phyloP scores from a whole-genome alignment of 2,888 invertebrate species.

The Oeneis ivallda region DNA sequence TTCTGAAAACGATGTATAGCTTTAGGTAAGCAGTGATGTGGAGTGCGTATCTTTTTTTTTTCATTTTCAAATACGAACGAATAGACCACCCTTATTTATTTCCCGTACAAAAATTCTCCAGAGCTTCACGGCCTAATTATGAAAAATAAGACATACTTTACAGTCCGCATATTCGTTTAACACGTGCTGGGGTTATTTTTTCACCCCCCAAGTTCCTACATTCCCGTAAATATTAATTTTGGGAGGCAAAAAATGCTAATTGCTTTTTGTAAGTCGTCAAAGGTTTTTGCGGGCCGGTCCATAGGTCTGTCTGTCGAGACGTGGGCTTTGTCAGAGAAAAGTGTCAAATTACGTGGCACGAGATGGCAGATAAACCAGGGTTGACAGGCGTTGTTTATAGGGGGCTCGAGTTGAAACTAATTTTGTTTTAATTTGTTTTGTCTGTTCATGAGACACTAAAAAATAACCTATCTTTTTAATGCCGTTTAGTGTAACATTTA shows the following conservation, averaged over 20 bases:
- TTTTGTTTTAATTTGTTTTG: conserved; percentile 26
- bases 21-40: no score
- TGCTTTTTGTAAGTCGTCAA: conserved; percentile 70
- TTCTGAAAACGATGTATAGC: no score
- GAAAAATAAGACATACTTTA: conserved; percentile 78
- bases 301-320: conserved; percentile 66
- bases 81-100: conserved; percentile 63
- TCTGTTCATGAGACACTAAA: conserved; percentile 8
- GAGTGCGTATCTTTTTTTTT: neutral
- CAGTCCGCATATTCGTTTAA: conserved; percentile 68
- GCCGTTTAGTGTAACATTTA: neutral
- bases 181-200: conserved; percentile 72
- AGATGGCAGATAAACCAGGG: conserved; percentile 75
- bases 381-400: conserved; percentile 44
- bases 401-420: conserved; percentile 11
- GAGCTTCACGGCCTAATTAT: conserved; percentile 77
- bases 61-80: neutral
- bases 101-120: conserved; percentile 44
- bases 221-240: conserved; percentile 77
- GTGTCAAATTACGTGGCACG: conserved; percentile 81
- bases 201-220: conserved; percentile 43
- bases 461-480: neutral
- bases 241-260: conserved; percentile 71
- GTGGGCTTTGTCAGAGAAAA: conserved; percentile 79
- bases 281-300: conserved; percentile 69